These are phyloP conservation scores for Diplodus sargus DNA, from an alignment of 2,797 vertebrate species.

Conservation along the genomic window DNA sequence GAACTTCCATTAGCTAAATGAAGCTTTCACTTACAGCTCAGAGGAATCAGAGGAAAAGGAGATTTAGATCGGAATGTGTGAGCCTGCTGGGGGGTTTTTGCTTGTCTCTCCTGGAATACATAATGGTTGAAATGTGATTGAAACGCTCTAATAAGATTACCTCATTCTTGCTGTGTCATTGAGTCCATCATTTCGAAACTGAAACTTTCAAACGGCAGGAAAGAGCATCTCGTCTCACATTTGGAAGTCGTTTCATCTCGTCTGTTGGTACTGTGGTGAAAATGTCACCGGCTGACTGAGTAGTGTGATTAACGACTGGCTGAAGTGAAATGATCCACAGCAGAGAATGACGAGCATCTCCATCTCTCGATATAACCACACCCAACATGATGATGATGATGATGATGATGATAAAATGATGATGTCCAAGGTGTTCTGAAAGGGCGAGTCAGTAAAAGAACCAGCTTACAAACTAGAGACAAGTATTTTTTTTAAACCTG, in stretches of 20 bases:
- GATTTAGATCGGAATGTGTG: slow-evolving; percentile 59
- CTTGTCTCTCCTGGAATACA: slow-evolving; percentile 44
- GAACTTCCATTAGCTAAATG: slow-evolving; percentile 77
- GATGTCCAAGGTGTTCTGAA: too few species aligned
- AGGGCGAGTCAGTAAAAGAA: too few species aligned
- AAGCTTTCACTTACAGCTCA: slow-evolving; percentile 68
- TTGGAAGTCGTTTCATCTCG: slow-evolving; percentile 6
- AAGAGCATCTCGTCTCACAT: slow-evolving; percentile 15
- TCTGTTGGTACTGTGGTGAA: background rate
- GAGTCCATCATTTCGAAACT: slow-evolving; percentile 21
- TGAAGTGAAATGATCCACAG: background rate
- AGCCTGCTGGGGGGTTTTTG: slow-evolving; percentile 34
- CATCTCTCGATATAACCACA: slow-evolving; percentile 6
- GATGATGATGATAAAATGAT: background rate
- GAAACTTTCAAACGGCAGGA: slow-evolving; percentile 21
- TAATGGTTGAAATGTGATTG: slow-evolving; percentile 62
- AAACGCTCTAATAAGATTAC: slow-evolving; percentile 54
- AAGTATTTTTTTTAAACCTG: too few species aligned
- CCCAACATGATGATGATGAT: background rate
- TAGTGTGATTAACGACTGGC: slow-evolving; percentile 2
- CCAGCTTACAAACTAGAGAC: too few species aligned
- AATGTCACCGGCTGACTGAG: slow-evolving; percentile 11
- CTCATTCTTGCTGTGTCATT: slow-evolving; percentile 51
- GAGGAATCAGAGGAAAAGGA: slow-evolving; percentile 51
- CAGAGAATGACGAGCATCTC: slow-evolving; percentile 2